Percentiles rank a stretch among this genome's conserved stretches.
phyloP scores from a whole-genome alignment of 2,113 vertebrate species.

The Aspiorhynchus laticeps region DNA sequence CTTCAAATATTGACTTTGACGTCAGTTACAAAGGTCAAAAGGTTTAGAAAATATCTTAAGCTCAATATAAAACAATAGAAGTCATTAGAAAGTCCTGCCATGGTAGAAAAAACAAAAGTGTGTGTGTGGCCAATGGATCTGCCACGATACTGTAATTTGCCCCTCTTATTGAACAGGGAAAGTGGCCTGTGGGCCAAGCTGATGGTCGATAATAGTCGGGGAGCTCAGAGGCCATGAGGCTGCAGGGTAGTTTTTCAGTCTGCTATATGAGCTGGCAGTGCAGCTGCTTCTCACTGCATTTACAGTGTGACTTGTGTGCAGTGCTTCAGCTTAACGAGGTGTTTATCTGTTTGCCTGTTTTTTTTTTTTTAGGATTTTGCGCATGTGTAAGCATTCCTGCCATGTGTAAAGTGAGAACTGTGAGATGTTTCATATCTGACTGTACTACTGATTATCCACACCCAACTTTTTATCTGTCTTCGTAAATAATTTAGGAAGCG shows the following conservation, averaged over 20 bases:
- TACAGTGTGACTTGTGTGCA: conserved; percentile 34
- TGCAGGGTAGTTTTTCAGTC: not conserved
- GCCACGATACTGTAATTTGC: conserved; percentile 16
- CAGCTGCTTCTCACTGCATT: conserved; percentile 26
- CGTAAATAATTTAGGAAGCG: conserved; percentile 26
- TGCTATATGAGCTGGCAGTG: not conserved
- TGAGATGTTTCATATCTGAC: not conserved
- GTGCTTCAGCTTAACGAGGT: not conserved
- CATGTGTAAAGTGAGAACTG: conserved; percentile 27
- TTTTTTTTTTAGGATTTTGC: not conserved
- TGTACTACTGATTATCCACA: not conserved
- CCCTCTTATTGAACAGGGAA: conserved; percentile 25
- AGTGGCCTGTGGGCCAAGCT: conserved; percentile 11
- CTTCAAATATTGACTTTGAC: not conserved
- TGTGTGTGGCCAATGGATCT: not conserved
- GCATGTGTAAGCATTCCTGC: conserved; percentile 55
- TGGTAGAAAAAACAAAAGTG: not conserved
- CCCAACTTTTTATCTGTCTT: not conserved
- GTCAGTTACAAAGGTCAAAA: not conserved
- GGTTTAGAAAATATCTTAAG: too few relatives aligned
- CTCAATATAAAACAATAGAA: not conserved
- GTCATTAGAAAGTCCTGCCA: not conserved
- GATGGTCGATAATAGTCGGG: conserved; percentile 5
- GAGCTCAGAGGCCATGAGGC: not conserved
- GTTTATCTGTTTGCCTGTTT: not conserved